phyloP scores from a whole-genome alignment of 2,113 vertebrate species.

The Equus przewalskii region DNA sequence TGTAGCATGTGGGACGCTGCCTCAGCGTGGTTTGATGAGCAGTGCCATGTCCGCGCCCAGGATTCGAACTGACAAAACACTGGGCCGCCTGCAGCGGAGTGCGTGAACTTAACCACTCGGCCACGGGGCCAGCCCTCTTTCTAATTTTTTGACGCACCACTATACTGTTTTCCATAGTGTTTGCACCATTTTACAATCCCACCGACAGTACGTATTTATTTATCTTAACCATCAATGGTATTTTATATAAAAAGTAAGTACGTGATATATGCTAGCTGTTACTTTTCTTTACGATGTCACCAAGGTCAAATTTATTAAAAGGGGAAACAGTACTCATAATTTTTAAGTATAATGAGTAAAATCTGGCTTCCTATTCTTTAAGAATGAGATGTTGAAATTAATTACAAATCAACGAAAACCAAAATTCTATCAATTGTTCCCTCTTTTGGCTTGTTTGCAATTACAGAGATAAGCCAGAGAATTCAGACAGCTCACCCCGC shows the following conservation, averaged over 20 bases:
- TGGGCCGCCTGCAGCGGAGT: no score
- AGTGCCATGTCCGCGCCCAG: no score
- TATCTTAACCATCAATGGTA: neutral
- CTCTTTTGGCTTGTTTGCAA: slow-evolving; percentile 50
- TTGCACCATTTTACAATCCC: neutral
- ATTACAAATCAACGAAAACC: neutral
- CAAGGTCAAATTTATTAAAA: slow-evolving; percentile 9
- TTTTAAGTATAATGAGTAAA: neutral
- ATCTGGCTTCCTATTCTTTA: neutral
- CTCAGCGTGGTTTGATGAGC: no score
- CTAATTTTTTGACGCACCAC: neutral
- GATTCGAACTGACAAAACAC: no score
- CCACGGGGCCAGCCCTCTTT: neutral
- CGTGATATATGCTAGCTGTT: slow-evolving; percentile 1
- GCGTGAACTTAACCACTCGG: no score
- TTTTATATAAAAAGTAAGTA: slow-evolving; percentile 12
- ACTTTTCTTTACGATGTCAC: neutral
- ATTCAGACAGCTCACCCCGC: slow-evolving; percentile 98
- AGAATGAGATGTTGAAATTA: neutral
- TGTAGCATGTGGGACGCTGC: no score
- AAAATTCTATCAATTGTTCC: neutral
- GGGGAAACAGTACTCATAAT: neutral
- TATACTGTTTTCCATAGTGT: neutral
- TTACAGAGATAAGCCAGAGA: slow-evolving; percentile 97
- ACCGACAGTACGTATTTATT: neutral